Percentiles rank a stretch among this genome's conserved stretches.
phyloP scores from a whole-genome alignment of 2,113 vertebrate genomes.

The Petrocephalus zakoni region DNA sequence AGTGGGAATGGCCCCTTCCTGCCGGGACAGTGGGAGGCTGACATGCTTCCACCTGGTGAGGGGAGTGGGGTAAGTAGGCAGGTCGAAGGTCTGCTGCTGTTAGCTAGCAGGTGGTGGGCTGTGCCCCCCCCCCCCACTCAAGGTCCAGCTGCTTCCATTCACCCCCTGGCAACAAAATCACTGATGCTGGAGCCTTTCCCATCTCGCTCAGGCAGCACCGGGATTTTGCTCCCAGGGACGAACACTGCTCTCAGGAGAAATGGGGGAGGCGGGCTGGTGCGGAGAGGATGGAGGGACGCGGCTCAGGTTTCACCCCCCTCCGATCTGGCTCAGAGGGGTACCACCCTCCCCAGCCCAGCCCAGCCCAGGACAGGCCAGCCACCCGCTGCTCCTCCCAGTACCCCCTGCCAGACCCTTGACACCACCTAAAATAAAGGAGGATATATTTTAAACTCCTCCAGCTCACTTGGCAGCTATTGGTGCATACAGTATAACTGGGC shows the following conservation, averaged over 20 bases:
- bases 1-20: not conserved
- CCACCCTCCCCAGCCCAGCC: not conserved
- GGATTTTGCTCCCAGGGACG: slow-evolving; percentile 79
- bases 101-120: not conserved
- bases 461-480: slow-evolving; percentile 40
- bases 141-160: slow-evolving; percentile 48
- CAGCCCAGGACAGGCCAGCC: not conserved
- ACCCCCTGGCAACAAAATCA: slow-evolving; percentile 85
- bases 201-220: slow-evolving; percentile 79
- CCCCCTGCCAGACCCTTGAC: slow-evolving; percentile 25
- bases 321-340: not conserved
- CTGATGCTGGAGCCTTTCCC: slow-evolving; percentile 85
- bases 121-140: not conserved
- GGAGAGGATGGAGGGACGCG: not conserved
- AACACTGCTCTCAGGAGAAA: not conserved
- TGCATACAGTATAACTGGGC: slow-evolving; percentile 34
- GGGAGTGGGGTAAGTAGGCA: not conserved
- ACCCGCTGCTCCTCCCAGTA: not conserved
- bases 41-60: not conserved
- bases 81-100: not conserved
- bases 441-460: slow-evolving; percentile 48
- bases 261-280: not conserved
- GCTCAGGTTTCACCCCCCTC: slow-evolving; percentile 24
- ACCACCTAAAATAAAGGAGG: slow-evolving; percentile 37
- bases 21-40: not conserved